phyloP scores from a whole-genome alignment of 1,140 invertebrate species.

The Pseudomyrmex flavicornis region DNA sequence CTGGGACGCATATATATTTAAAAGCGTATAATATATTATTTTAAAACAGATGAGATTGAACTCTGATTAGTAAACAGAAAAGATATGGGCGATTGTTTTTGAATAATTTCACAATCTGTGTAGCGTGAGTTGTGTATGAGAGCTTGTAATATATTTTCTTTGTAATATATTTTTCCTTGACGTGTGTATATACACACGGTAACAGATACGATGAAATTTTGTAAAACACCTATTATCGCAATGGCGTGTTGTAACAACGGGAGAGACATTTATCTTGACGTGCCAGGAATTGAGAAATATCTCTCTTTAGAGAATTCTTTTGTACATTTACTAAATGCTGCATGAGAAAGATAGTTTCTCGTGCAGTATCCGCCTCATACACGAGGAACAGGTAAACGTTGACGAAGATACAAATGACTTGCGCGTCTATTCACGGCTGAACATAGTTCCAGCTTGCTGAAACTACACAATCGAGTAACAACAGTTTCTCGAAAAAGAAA shows the following conservation, averaged over 20 bases:
- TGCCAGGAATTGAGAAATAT: slow-evolving; percentile 46
- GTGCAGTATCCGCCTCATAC: not conserved
- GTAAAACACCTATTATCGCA: slow-evolving; percentile 38
- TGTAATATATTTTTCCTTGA: slow-evolving; percentile 24
- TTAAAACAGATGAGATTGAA: too few species aligned
- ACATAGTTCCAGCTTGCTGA: slow-evolving; percentile 1
- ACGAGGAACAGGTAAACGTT: slow-evolving; percentile 42
- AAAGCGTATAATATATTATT: too few species aligned
- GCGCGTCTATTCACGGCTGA: slow-evolving; percentile 29
- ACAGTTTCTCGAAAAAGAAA: not conserved
- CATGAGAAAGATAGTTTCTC: slow-evolving; percentile 36
- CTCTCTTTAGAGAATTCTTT: slow-evolving; percentile 44
- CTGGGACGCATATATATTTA: too few species aligned
- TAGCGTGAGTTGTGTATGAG: too few species aligned
- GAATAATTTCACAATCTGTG: too few species aligned
- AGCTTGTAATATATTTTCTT: too few species aligned
- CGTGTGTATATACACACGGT: not conserved
- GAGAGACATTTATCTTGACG: slow-evolving; percentile 48
- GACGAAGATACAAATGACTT: slow-evolving; percentile 34
- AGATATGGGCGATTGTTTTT: too few species aligned
- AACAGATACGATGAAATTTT: slow-evolving; percentile 55
- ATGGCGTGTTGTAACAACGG: not conserved
- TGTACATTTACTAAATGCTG: slow-evolving; percentile 31
- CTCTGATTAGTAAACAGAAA: too few species aligned
- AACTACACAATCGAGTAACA: slow-evolving; percentile 9